A percentile compares a stretch with the other conserved stretches of the same genome.
phyloP scores from a whole-genome alignment of 2,888 invertebrate species.

The Pardosa pseudoannulata region DNA sequence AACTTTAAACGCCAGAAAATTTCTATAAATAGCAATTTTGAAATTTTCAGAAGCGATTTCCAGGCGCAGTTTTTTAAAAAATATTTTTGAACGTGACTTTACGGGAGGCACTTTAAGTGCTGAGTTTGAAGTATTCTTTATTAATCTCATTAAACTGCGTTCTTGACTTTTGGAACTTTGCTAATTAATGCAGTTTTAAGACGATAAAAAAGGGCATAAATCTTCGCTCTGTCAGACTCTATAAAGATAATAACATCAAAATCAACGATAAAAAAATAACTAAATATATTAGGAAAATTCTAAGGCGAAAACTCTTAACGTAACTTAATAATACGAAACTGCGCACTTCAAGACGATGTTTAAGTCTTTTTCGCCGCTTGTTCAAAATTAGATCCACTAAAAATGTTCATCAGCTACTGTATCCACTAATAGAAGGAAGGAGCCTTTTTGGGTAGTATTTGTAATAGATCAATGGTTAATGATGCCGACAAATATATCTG shows the following conservation, averaged over 20 bases:
- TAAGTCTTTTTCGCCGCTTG: constrained; percentile 22
- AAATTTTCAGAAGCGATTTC: too few relatives aligned
- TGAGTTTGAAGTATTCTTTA: neutral
- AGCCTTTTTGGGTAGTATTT: constrained; percentile 38
- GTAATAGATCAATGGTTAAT: constrained; percentile 60
- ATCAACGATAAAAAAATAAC: neutral
- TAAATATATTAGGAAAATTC: neutral
- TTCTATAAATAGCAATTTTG: too few relatives aligned
- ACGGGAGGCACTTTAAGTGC: neutral
- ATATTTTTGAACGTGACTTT: neutral
- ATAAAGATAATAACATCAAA: constrained; percentile 4
- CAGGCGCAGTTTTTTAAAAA: too few relatives aligned
- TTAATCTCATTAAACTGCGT: constrained; percentile 11
- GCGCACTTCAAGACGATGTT: constrained; percentile 34
- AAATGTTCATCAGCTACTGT: neutral
- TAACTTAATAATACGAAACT: constrained; percentile 8
- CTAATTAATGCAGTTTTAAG: constrained; percentile 9
- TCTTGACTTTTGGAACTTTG: constrained; percentile 3
- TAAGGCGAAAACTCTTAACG: neutral
- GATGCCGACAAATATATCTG: constrained; percentile 59
- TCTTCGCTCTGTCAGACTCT: neutral
- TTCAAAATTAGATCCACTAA: constrained; percentile 19
- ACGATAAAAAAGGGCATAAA: neutral
- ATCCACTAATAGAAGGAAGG: neutral
- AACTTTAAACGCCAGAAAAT: too few relatives aligned